Percentiles rank a stretch among this genome's conserved stretches.
phyloP scores from a whole-genome alignment of 1,140 invertebrate genomes.

The Leptinotarsa undecemlineata region DNA sequence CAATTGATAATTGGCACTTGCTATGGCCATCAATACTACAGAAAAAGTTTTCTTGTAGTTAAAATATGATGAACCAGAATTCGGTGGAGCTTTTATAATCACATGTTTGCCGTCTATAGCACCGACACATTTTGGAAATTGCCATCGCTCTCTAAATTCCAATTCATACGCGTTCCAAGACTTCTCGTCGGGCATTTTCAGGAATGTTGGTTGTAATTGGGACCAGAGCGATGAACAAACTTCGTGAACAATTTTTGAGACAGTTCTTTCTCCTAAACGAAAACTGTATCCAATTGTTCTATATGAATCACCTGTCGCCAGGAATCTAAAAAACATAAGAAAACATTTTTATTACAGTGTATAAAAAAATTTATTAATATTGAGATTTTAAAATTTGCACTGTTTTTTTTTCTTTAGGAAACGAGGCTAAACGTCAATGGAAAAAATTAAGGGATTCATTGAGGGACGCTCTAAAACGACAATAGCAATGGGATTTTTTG shows the following conservation, averaged over 20 bases:
- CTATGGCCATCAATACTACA: conserved; percentile 53
- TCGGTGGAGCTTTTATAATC: conserved; percentile 38
- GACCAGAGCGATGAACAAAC: conserved; percentile 12
- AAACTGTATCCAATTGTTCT: conserved; percentile 16
- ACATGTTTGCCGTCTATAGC: conserved; percentile 37
- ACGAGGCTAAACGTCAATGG: conserved; percentile 12
- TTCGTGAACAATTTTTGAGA: conserved; percentile 2
- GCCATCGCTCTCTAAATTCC: conserved; percentile 11
- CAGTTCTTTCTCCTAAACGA: conserved; percentile 14
- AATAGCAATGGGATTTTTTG: too few relatives aligned
- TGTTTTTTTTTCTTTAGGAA: not conserved
- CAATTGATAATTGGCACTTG: conserved; percentile 53
- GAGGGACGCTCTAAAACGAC: not conserved
- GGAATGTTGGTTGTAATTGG: conserved; percentile 1
- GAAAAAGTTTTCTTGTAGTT: conserved; percentile 59
- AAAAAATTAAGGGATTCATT: conserved; percentile 1
- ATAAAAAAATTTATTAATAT: not conserved
- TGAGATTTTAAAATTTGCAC: not conserved
- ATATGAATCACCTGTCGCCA: conserved; percentile 8
- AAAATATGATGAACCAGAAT: conserved; percentile 52
- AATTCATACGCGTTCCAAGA: conserved; percentile 12
- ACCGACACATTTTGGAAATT: conserved; percentile 33
- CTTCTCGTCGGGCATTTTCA: not conserved
- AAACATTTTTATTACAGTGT: not conserved
- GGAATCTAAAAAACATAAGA: not conserved